Evolutionary conservation across 2,888 invertebrate genomes (phyloP).

Genomic region (Ennomos erosarius): DNA sequence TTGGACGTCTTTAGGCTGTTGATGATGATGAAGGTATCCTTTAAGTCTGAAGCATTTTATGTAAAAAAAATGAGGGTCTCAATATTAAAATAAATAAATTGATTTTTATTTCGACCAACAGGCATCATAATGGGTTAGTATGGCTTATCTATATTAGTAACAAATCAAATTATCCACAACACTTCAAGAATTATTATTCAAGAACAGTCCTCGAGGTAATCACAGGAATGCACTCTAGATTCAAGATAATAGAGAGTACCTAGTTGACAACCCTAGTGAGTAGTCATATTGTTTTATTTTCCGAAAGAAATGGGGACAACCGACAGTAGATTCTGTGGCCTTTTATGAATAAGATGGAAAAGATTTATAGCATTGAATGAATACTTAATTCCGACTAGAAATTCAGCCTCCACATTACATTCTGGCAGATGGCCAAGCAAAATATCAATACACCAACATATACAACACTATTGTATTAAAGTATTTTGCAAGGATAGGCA

Average conservation of each 20-base stretch:
- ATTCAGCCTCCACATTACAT: slow-evolving; percentile 65
- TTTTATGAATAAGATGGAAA: slow-evolving; percentile 70
- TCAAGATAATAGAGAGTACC: not conserved
- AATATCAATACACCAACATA: slow-evolving; percentile 69
- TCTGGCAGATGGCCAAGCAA: slow-evolving; percentile 67
- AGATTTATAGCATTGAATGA: slow-evolving; percentile 74
- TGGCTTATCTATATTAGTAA: too few relatives aligned
- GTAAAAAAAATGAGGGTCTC: too few relatives aligned
- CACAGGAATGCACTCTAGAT: slow-evolving; percentile 5
- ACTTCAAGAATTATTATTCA: too few relatives aligned
- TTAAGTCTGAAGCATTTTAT: too few relatives aligned
- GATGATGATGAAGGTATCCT: too few relatives aligned
- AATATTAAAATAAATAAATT: too few relatives aligned
- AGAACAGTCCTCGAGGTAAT: not conserved
- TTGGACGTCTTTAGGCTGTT: too few relatives aligned
- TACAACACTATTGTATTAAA: slow-evolving; percentile 42
- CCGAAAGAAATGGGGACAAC: slow-evolving; percentile 53
- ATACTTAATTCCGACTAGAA: slow-evolving; percentile 70
- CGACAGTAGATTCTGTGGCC: slow-evolving; percentile 41
- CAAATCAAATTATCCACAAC: too few relatives aligned
- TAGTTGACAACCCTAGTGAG: slow-evolving; percentile 27
- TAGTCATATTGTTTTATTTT: slow-evolving; percentile 43
- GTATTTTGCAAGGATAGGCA: slow-evolving; percentile 19
- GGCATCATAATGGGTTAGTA: too few relatives aligned
- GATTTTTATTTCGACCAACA: too few relatives aligned